These are phyloP conservation scores for Empidonax traillii DNA, from an alignment of 2,113 vertebrate genomes.

Conservation along the genomic window DNA sequence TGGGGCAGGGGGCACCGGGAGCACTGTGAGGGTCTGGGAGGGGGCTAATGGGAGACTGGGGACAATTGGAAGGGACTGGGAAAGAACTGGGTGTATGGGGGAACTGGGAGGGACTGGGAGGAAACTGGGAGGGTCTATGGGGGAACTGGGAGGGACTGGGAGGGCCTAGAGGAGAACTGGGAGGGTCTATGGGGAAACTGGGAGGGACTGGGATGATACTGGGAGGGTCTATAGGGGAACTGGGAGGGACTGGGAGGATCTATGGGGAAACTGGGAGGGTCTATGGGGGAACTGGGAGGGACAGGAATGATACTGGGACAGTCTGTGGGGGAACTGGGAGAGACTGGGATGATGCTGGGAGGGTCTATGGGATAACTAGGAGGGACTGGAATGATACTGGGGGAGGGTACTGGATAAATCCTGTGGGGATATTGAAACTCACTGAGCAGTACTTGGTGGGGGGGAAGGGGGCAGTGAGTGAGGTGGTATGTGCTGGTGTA, in stretches of 20 bases:
- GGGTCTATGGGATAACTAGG: background rate
- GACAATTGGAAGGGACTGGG: background rate
- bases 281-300: background rate
- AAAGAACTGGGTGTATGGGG: background rate
- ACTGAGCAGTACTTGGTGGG: background rate
- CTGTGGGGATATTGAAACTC: background rate
- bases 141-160: background rate
- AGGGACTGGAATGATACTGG: background rate
- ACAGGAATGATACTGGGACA: background rate
- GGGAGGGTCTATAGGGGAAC: background rate
- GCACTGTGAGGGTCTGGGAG: background rate
- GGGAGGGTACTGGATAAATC: background rate
- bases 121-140: background rate
- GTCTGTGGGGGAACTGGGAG: background rate
- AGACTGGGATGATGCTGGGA: background rate
- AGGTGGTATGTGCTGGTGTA: background rate
- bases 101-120: background rate
- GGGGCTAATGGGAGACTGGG: background rate
- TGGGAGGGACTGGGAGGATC: background rate
- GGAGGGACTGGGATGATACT: background rate
- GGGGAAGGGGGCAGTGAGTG: background rate
- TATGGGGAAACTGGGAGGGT: background rate
- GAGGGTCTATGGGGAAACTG: background rate
- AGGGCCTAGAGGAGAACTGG: background rate
- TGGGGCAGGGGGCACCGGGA: background rate